Base-by-base conservation (phyloP, 2,888 invertebrate genomes). In the Synanthedon formicaeformis region DNA sequence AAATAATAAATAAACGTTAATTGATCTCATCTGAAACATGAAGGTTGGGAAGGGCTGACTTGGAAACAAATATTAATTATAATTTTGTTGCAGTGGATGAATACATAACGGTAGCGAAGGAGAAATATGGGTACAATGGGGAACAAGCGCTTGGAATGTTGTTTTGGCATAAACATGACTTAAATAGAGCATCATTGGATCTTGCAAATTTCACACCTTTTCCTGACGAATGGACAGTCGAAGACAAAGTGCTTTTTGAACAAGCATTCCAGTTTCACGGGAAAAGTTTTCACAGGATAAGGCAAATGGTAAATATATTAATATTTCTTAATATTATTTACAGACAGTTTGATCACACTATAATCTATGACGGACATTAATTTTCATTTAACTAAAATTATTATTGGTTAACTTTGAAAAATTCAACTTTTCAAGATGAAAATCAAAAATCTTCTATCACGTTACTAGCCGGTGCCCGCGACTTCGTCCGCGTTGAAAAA, bases 191-290 rank as follows among this genome's bases (percentile, higher is more conserved):
- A 8, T 93, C 97, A 16, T 89, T 95, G 78, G 98, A 98, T 75
- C 89, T 99, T 65, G 95, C 97, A 1, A 98, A 98, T 80, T 99
- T 98, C 75, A 97, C 97, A 55, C 98, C 98, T 1, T 97, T 97
- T 69, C 98, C 98, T 12, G 98, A 98, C 81, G 98, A 98, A 73
- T 99, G 98, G 98, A 96, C 97, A 2, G 94, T 96, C 1, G 98
- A 99, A 81, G 99, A 99, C 74, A 98, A 98, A 88, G 97, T 98
- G 51, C 87, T 98, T 12, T 99, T 99, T 85, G 98, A 99, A 74
- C 98, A 98, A 82, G 98, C 98, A 41, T 98, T 98, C 80, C 96
- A 97, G 73, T 98, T 97, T 77, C 98, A 98, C 81, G 98, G 98
- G 51, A 99, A 99, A 88, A 96, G 96, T 80, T 99, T 99, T 88